Percentiles rank a stretch among this genome's conserved stretches.
phyloP scores from a whole-genome alignment of 2,113 vertebrate genomes.

The Xiphophorus maculatus region DNA sequence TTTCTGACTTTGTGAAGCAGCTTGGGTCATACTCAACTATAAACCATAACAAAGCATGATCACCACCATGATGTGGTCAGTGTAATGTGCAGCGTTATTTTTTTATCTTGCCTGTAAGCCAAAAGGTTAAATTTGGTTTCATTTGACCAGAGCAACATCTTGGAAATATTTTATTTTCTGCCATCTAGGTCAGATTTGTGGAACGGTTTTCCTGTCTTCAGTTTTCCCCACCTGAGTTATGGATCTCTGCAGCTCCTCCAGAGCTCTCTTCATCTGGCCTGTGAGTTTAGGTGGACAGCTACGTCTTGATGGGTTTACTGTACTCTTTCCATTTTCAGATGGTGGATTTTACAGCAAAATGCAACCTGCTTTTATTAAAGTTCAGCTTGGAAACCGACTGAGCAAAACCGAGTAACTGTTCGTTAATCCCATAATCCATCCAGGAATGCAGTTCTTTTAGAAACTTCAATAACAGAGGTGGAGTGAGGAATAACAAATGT shows the following conservation, averaged over 20 bases:
- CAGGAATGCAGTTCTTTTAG: slow-evolving; percentile 66
- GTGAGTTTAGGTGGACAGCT: too few species aligned
- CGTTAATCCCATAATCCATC: slow-evolving; percentile 76
- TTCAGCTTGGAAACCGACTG: background rate
- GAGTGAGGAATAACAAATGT: slow-evolving; percentile 48
- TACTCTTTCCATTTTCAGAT: background rate
- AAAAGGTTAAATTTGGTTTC: too few species aligned
- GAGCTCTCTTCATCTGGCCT: background rate
- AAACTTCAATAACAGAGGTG: slow-evolving; percentile 49
- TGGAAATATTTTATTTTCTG: background rate
- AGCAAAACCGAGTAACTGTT: slow-evolving; percentile 57
- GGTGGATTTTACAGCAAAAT: background rate
- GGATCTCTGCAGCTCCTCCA: background rate
- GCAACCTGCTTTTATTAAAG: background rate
- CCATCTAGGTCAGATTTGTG: background rate
- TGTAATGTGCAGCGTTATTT: too few species aligned
- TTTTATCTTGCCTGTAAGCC: too few species aligned
- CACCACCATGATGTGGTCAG: too few species aligned
- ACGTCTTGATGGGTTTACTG: background rate
- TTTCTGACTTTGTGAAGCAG: too few species aligned
- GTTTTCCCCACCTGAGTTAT: background rate
- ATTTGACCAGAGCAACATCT: too few species aligned
- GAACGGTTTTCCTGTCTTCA: background rate
- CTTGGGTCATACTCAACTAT: too few species aligned
- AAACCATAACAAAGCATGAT: too few species aligned